phyloP scores from a whole-genome alignment of 2,113 vertebrate species.

The Leptobrachium ailaonicum region DNA sequence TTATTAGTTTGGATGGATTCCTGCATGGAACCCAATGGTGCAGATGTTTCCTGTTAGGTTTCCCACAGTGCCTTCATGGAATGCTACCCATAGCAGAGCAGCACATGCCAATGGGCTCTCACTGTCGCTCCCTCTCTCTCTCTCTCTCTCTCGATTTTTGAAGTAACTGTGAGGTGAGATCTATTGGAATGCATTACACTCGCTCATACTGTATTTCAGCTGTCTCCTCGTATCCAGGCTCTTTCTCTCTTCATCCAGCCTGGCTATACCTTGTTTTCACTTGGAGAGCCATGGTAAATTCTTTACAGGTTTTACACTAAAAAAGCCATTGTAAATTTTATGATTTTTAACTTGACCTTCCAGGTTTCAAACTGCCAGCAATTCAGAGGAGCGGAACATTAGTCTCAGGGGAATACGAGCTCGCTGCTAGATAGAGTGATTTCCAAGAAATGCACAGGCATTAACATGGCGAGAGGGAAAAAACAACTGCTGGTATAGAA shows the following conservation, averaged over 20 bases:
- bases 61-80: conserved; percentile 25
- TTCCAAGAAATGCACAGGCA: neutral
- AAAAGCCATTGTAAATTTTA: conserved; percentile 12
- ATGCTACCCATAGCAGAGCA: conserved; percentile 18
- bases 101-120: conserved; percentile 16
- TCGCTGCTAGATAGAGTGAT: neutral
- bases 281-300: neutral
- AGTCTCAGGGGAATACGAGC: neutral
- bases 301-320: neutral
- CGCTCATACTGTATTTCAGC: neutral
- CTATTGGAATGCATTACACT: conserved; percentile 13
- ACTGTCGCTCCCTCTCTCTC: neutral
- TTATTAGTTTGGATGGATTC: neutral
- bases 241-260: neutral
- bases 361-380: conserved; percentile 10
- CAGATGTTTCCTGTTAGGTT: conserved; percentile 47
- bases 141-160: neutral
- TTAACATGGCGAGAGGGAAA: neutral
- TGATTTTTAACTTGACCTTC: conserved; percentile 9
- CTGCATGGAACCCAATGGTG: neutral
- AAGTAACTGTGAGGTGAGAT: neutral
- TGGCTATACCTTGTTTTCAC: neutral
- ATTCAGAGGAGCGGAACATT: conserved; percentile 11
- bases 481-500: neutral
- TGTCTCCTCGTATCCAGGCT: neutral